Evolutionary conservation across 2,797 vertebrate genomes (phyloP), one percentile per base, ranked within the genome.

Genomic region (Coregonus ussuriensis): DNA sequence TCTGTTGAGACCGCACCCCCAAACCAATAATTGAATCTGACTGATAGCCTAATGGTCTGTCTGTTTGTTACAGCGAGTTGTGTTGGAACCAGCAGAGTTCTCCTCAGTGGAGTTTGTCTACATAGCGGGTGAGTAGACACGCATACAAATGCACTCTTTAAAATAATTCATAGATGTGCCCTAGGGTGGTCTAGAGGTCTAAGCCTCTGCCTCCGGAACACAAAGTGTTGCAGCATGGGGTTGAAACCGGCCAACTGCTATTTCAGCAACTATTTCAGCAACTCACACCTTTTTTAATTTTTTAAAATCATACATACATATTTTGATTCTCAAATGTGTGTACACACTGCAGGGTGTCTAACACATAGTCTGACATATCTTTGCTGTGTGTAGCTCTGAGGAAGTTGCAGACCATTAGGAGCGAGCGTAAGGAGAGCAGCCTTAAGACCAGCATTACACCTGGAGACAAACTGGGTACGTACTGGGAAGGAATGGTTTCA

Each of bases 11-110:
- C 59, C 21, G 11, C 59, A 21, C n/a, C 59, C 59, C 21, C n/a
- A 18, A 25, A 62, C n/a, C 59, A 16, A 9, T 25, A 5, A 62
- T 21, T 62, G 0, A 25, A 62, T 62, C 59, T 59, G 56, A 62
- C 21, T 21, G 15, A 62, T 9, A 25, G 2, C 59, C n/a, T 62
- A 62, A 16, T 67, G 65, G 65, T 25, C 0, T 67, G 65, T 67
- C n/a, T 75, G 9, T 80, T 3, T 82, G 29, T 89, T 82, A 6
- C 76, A 93, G 92, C 75, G 84, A 87, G 74, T 92, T 77, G 76
- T 0, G 1, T 77, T 93, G 83, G 37, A 88, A 11, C 77, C 84
- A 0, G 16, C 16, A 15, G 35, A 83, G 6, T 88, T 85, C 72
- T 7, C n/a, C 21, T 79, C 70, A 0, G 41, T 92, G 54, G 76